Evolutionary conservation across 2,888 invertebrate species (phyloP).

Genomic region (Orgyia antiqua): DNA sequence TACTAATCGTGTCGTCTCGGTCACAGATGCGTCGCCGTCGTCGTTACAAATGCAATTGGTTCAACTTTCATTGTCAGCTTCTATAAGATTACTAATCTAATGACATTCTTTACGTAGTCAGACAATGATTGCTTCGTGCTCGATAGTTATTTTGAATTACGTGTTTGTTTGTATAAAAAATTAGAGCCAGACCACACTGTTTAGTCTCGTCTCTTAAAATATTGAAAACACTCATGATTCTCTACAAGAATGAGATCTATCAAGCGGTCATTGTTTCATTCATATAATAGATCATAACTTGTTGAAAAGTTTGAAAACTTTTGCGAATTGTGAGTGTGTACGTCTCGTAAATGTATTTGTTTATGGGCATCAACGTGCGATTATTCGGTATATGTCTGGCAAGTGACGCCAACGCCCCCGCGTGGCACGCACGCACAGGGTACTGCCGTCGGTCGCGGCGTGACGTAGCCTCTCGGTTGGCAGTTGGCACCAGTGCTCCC

Average conservation of each 20-base stretch:
- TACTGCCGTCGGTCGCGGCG: constrained; percentile 23
- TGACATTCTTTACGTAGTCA: too few species aligned
- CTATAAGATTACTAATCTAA: too few species aligned
- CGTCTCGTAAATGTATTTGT: constrained; percentile 12
- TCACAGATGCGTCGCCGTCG: constrained; percentile 20
- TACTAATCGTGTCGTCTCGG: constrained; percentile 29
- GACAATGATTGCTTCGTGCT: too few species aligned
- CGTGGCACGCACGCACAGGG: constrained; percentile 24
- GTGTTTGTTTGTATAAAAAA: neutral
- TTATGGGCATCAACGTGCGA: constrained; percentile 20
- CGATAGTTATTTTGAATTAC: neutral
- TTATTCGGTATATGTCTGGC: constrained; percentile 34
- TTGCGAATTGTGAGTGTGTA: constrained; percentile 24
- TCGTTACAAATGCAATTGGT: constrained; percentile 28
- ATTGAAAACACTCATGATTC: constrained; percentile 22
- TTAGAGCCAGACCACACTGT: constrained; percentile 24
- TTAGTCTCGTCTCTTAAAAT: constrained; percentile 42
- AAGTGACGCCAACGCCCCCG: constrained; percentile 62
- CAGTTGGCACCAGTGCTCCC: too few species aligned
- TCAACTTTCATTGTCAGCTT: too few species aligned
- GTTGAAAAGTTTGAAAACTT: constrained; percentile 41
- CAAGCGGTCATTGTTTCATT: constrained; percentile 33
- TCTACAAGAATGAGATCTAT: constrained; percentile 23
- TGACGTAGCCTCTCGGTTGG: constrained; percentile 23
- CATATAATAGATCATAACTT: constrained; percentile 27